A percentile compares a stretch with the other conserved stretches of the same genome.
These are phyloP conservation scores for Tricholaema leucomelas DNA, from an alignment of 2,113 vertebrate species.

Conservation along the genomic window DNA sequence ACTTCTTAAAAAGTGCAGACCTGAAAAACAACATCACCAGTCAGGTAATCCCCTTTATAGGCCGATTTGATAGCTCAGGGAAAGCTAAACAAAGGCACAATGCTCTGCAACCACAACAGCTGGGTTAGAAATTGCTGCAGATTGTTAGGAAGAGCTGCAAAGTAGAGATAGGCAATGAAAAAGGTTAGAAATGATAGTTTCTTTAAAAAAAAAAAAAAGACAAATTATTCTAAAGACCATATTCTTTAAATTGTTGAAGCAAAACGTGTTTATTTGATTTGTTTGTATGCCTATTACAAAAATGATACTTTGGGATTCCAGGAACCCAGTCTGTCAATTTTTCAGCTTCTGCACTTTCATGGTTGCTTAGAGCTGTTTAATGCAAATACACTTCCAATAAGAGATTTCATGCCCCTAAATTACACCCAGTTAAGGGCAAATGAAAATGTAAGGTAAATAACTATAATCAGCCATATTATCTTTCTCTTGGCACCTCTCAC, in stretches of 20 bases:
- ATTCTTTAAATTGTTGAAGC: slow-evolving; percentile 83
- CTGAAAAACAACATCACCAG: slow-evolving; percentile 50
- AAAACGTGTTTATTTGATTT: slow-evolving; percentile 89
- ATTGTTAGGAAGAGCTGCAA: slow-evolving; percentile 76
- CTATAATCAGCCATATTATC: slow-evolving; percentile 87
- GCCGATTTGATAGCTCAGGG: slow-evolving; percentile 58
- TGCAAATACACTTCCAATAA: slow-evolving; percentile 87
- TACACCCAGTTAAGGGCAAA: slow-evolving; percentile 86
- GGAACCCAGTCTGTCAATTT: slow-evolving; percentile 84
- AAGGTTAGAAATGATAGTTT: slow-evolving; percentile 79
- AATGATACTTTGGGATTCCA: slow-evolving; percentile 85
- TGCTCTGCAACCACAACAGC: slow-evolving; percentile 63
- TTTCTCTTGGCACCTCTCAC: slow-evolving; percentile 85
- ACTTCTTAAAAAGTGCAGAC: slow-evolving; percentile 45
- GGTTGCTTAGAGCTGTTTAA: slow-evolving; percentile 86
- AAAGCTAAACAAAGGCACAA: slow-evolving; percentile 68
- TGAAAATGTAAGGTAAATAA: slow-evolving; percentile 90
- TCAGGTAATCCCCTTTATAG: slow-evolving; percentile 75
- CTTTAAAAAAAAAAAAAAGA: not conserved
- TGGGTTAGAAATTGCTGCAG: slow-evolving; percentile 73
- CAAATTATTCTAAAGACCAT: slow-evolving; percentile 81
- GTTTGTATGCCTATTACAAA: slow-evolving; percentile 85
- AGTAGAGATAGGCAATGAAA: slow-evolving; percentile 73
- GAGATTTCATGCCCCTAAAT: slow-evolving; percentile 88
- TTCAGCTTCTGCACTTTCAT: slow-evolving; percentile 84